A percentile compares a stretch with the other conserved stretches of the same genome.
phyloP scores from a whole-genome alignment of 2,888 invertebrate species.

The Yponomeuta evonymella region DNA sequence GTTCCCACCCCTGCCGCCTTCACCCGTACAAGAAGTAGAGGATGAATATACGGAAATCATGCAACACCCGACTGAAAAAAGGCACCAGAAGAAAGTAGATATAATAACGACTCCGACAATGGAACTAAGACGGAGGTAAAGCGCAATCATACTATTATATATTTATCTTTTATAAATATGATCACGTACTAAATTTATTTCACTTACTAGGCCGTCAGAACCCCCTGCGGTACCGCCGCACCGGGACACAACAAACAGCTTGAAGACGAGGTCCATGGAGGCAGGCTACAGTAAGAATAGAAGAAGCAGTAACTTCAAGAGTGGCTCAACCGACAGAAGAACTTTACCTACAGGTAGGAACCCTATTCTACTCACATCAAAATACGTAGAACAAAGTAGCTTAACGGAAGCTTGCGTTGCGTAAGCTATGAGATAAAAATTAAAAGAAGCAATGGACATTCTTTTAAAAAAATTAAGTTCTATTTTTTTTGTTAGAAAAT shows the following conservation, averaged over 20 bases:
- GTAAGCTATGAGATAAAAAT: neutral
- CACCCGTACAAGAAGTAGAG: conserved; percentile 87
- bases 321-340: conserved; percentile 80
- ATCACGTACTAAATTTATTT: neutral
- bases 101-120: conserved; percentile 72
- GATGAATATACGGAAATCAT: conserved; percentile 84
- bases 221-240: conserved; percentile 86
- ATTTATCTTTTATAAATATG: neutral
- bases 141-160: conserved; percentile 8
- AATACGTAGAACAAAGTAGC: too few relatives aligned
- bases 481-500: too few relatives aligned
- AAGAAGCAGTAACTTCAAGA: conserved; percentile 70
- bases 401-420: neutral
- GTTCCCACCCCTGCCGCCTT: conserved; percentile 88
- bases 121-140: conserved; percentile 66
- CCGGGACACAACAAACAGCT: conserved; percentile 80
- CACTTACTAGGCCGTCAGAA: conserved; percentile 59
- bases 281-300: conserved; percentile 82
- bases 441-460: too few relatives aligned
- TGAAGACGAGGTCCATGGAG: conserved; percentile 91
- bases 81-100: conserved; percentile 68
- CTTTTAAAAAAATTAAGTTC: too few relatives aligned
- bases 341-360: conserved; percentile 81
- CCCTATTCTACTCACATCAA: conserved; percentile 31
- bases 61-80: conserved; percentile 66